A percentile compares a stretch with the other conserved stretches of the same genome.
Conservation (phyloP, 53 echinoderm and acorn worm species). For the Stichopus horrens region DNA sequence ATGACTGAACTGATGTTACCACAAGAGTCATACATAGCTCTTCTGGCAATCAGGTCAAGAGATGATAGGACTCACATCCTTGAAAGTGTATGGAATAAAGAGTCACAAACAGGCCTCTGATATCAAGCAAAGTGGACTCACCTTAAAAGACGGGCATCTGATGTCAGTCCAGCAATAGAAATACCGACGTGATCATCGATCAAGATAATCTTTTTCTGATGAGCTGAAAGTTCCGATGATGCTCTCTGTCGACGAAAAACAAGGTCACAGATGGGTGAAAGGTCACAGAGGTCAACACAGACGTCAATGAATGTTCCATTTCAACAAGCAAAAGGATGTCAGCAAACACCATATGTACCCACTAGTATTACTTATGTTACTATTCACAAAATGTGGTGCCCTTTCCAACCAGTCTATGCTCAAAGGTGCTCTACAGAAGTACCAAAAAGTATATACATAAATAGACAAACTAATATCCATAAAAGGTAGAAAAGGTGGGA, state of each 20-base stretch:
- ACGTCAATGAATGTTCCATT: no score
- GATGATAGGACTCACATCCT: background rate
- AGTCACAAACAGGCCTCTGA: background rate
- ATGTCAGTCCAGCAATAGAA: conserved; percentile 93
- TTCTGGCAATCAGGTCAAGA: background rate
- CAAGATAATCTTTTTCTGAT: conserved; percentile 97
- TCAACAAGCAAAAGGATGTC: no score
- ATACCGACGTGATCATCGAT: conserved; percentile 98
- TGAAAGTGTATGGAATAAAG: background rate
- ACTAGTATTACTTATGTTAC: no score
- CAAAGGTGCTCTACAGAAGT: no score
- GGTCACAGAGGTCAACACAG: no score
- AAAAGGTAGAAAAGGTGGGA: no score
- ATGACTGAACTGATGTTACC: background rate
- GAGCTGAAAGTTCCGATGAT: conserved; percentile 92
- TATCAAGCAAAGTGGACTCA: conserved; percentile 15
- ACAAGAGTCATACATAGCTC: background rate
- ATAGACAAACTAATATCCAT: no score
- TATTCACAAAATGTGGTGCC: no score
- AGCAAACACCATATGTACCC: no score
- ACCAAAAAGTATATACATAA: no score
- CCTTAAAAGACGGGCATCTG: conserved; percentile 96
- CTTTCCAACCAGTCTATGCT: no score
- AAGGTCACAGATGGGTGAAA: no score
- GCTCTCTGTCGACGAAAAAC: conserved; percentile 65